Evolutionary conservation across 2,797 vertebrate genomes (phyloP).

Genomic region (Artibeus jamaicensis): DNA sequence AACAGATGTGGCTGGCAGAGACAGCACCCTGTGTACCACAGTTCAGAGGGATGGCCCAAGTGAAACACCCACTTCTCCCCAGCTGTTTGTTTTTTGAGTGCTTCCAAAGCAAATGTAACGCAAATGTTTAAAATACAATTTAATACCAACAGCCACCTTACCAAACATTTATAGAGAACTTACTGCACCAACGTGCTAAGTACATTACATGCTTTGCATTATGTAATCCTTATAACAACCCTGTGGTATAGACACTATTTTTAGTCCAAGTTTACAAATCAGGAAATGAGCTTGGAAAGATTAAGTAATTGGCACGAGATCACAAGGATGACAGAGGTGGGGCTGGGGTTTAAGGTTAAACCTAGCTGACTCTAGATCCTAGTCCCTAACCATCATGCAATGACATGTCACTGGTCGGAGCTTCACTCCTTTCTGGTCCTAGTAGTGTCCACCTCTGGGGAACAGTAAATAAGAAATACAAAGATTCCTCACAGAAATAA

Average conservation of each 20-base stretch:
- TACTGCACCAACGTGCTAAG: neutral
- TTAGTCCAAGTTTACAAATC: conserved; percentile 4
- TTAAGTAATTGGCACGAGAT: conserved; percentile 15
- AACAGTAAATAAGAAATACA: neutral
- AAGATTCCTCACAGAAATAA: neutral
- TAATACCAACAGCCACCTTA: neutral
- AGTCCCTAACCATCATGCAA: neutral
- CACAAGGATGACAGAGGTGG: neutral
- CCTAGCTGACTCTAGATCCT: neutral
- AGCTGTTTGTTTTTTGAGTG: neutral
- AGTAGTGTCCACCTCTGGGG: neutral
- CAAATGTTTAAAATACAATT: conserved; percentile 53
- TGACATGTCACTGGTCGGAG: neutral
- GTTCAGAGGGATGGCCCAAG: neutral
- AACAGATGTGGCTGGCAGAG: conserved; percentile 10
- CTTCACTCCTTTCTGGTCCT: neutral
- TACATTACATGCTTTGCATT: neutral
- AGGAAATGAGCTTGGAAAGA: conserved; percentile 17
- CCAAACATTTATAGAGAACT: neutral
- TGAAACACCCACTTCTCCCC: neutral
- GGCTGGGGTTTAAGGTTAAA: neutral
- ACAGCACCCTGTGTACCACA: neutral
- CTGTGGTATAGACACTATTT: neutral
- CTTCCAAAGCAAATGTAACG: conserved; percentile 30
- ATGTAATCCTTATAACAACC: neutral